Conservation (phyloP, 2,113 vertebrate species). For the Galemys pyrenaicus region DNA sequence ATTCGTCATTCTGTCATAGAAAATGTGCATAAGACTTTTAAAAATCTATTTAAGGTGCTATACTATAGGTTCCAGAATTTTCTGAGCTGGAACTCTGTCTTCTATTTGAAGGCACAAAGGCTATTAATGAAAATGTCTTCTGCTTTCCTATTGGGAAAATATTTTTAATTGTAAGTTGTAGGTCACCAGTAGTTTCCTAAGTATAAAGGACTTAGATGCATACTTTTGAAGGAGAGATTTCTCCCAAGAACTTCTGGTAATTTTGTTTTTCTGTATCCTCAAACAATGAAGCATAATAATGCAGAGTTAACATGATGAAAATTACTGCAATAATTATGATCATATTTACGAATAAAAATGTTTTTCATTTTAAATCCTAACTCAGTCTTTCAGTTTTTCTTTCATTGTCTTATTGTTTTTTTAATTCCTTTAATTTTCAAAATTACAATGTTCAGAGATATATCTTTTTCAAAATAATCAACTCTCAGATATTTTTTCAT, state of each 20-base stretch:
- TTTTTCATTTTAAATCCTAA: conserved; percentile 14
- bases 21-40: conserved; percentile 30
- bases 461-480: not conserved
- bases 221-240: not conserved
- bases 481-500: not conserved
- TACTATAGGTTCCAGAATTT: not conserved
- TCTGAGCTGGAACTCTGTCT: not conserved
- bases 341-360: not conserved
- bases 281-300: not conserved
- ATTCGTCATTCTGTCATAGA: conserved; percentile 53
- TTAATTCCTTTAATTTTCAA: not conserved
- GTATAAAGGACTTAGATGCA: not conserved
- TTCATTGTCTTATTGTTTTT: not conserved
- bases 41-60: conserved; percentile 1
- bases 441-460: not conserved
- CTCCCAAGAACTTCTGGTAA: not conserved
- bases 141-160: conserved; percentile 4
- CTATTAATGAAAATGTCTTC: not conserved
- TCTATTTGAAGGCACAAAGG: conserved; percentile 1
- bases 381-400: not conserved
- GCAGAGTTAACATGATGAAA: not conserved
- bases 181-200: not conserved
- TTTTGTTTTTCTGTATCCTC: not conserved
- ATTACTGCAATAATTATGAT: not conserved
- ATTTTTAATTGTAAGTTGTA: conserved; percentile 30